Percentiles rank a stretch among this genome's conserved stretches.
These are phyloP conservation scores for Ischnura elegans DNA, from an alignment of 2,888 invertebrate species.

Conservation along the genomic window DNA sequence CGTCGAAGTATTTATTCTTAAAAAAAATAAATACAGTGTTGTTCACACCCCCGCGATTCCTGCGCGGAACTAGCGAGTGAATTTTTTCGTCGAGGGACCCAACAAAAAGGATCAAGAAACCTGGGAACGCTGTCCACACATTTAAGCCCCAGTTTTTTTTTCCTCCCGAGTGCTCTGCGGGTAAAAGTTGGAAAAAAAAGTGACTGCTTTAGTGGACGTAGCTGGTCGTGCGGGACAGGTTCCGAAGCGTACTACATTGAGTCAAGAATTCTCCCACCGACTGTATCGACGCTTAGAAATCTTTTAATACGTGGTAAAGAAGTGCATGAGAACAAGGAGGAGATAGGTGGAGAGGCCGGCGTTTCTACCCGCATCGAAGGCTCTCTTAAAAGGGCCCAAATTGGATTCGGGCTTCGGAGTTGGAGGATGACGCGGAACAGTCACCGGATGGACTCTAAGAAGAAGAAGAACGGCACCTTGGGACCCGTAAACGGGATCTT, in stretches of 20 bases:
- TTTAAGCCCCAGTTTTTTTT: background rate
- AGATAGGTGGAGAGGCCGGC: background rate
- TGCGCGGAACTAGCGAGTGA: background rate
- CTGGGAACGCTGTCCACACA: background rate
- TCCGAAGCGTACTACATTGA: background rate
- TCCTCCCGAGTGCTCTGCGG: background rate
- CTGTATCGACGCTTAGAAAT: background rate
- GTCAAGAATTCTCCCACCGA: background rate
- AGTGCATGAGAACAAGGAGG: too few species aligned
- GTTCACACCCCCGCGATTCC: background rate
- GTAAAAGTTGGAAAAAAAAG: background rate
- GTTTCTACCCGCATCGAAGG: background rate
- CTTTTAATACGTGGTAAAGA: background rate
- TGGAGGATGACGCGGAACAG: constrained; percentile 68
- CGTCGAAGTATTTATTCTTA: too few species aligned
- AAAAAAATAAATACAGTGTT: too few species aligned
- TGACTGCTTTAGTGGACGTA: too few species aligned
- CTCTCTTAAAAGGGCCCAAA: background rate
- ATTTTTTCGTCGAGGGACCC: background rate
- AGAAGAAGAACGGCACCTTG: background rate
- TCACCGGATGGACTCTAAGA: background rate
- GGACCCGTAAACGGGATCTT: background rate
- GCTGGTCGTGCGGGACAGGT: too few species aligned
- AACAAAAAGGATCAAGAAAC: constrained; percentile 2
- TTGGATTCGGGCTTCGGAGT: constrained; percentile 53